Evolutionary conservation across 2,113 vertebrate species (phyloP), one percentile per base, ranked within the genome.

Genomic region (Pao palembangensis): DNA sequence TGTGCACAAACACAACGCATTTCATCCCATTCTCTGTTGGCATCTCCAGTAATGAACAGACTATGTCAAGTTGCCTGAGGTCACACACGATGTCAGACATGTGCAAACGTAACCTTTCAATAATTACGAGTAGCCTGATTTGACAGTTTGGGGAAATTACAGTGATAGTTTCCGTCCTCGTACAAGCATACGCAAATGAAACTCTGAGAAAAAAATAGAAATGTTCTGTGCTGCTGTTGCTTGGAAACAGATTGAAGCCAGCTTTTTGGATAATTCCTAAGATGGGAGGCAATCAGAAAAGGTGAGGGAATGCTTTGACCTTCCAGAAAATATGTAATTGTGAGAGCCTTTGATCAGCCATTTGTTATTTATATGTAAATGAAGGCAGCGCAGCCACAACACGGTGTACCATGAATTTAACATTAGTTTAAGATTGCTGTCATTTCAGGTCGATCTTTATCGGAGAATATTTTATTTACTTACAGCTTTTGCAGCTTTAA

Each of bases 251-350:
- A 85, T 80, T 69, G 65, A 78, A 74, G 61, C 67, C 49, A 43
- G 49, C 68, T 84, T 83, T 85, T 78, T 57, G 59, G 68, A 77
- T 80, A 76, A 87, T 83, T 86, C 76, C 64, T 69, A 73, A 81
- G 82, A 80, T 58, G 75, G 70, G 42, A 80, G 76, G 71, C 79
- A 88, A 84, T 88, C 82, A 84, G 77, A 79, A 66, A 75, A 85
- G 82, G 75, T 88, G 78, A 80, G 17, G 54, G 59, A 64, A 86
- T 72, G 81, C 38, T 79, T 78, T 87, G 82, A 84, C 88, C 76
- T 79, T 81, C 54, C 21, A 72, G 69, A 67, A 68, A 86, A 87
- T 63, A 61, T 82, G 73, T 71, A 80, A 86, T 69, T 85, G 76
- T 76, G 20, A 41, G 28, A 64, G 69, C 67, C 79, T 82, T 85